Conservation (phyloP, 2,888 invertebrate genomes). For the Calameuta filiformis region DNA sequence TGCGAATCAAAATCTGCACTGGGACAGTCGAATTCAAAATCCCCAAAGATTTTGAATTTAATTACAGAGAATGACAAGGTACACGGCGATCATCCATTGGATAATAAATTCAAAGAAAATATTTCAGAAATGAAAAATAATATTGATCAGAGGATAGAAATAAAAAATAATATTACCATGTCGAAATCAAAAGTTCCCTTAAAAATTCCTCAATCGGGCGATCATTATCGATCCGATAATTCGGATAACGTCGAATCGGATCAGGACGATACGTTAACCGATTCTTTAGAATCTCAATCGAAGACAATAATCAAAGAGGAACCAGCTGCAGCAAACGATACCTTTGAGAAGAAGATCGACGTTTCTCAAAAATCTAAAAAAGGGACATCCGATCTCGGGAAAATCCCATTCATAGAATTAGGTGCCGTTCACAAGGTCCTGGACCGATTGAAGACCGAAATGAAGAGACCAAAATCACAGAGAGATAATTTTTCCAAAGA, state of each 20-base stretch:
- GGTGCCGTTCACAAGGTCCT: slow-evolving; percentile 34
- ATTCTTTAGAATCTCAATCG: not conserved
- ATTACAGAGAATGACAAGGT: not conserved
- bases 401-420: slow-evolving; percentile 26
- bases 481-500: slow-evolving; percentile 26
- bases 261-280: not conserved
- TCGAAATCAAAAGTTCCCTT: not conserved
- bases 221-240: not conserved
- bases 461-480: slow-evolving; percentile 16
- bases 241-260: not conserved
- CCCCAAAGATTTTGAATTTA: slow-evolving; percentile 1
- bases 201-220: not conserved
- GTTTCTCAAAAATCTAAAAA: not conserved
- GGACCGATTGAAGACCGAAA: slow-evolving; percentile 14
- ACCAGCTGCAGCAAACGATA: not conserved
- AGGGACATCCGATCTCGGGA: not conserved
- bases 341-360: not conserved
- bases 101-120: not conserved
- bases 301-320: not conserved
- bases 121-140: not conserved
- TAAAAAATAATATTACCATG: not conserved
- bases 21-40: not conserved
- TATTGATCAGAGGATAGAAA: not conserved
- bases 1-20: not conserved
- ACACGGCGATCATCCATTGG: not conserved